These are phyloP conservation scores for Thelaira solivaga DNA, from an alignment of 2,888 invertebrate species.

Conservation along the genomic window DNA sequence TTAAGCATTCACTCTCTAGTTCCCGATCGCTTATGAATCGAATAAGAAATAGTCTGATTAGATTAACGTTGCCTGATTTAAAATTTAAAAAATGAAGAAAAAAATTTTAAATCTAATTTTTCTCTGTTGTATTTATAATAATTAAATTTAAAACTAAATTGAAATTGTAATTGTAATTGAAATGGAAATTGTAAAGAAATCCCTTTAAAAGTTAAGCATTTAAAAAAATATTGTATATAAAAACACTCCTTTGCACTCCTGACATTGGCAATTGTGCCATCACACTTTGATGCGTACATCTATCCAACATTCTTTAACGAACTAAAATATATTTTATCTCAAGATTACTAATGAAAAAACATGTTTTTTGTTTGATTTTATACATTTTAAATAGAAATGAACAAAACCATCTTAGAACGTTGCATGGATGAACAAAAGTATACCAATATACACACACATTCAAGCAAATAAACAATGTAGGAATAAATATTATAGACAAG, in stretches of 20 bases:
- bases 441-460: constrained; percentile 9
- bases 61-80: no score
- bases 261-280: constrained; percentile 1
- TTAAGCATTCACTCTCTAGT: no score
- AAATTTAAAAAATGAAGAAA: no score
- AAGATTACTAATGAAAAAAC: constrained; percentile 52
- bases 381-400: constrained; percentile 48
- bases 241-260: neutral
- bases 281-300: constrained; percentile 34
- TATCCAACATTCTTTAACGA: constrained; percentile 33
- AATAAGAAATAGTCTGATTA: no score
- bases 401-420: constrained; percentile 26
- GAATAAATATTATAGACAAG: constrained; percentile 67
- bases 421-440: constrained; percentile 33
- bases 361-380: constrained; percentile 46
- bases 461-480: constrained; percentile 54
- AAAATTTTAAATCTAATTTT: no score
- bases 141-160: no score
- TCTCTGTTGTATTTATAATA: no score
- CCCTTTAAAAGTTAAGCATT: no score
- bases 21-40: no score
- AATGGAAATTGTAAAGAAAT: no score
- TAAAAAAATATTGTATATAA: no score
- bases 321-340: constrained; percentile 30
- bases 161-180: no score